Evolutionary conservation across 92 coral and sea anemone genomes (phyloP).

Genomic region (Palythoa grandis): DNA sequence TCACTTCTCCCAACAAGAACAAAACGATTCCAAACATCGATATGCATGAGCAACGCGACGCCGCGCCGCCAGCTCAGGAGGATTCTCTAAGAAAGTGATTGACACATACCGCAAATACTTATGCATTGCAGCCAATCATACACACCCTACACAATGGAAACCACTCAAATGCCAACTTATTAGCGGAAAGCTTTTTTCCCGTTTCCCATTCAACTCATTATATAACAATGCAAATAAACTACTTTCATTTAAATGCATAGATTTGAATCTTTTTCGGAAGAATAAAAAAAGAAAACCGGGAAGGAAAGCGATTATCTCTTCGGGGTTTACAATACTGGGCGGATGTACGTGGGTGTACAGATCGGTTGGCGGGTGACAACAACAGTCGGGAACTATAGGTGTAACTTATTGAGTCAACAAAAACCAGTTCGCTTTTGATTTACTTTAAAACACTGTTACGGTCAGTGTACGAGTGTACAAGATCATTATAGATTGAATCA

Average conservation of each 20-base stretch:
- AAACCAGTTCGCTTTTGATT: neutral
- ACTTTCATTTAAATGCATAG: neutral
- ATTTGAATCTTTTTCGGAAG: neutral
- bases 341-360: constrained; percentile 3
- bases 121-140: constrained; percentile 55
- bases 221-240: neutral
- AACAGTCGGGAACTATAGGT: constrained; percentile 21
- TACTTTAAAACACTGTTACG: neutral
- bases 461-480: neutral
- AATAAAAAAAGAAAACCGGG: neutral
- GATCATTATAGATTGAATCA: neutral
- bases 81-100: constrained; percentile 54
- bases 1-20: constrained; percentile 2
- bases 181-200: neutral
- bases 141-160: constrained; percentile 15
- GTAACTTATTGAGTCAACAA: neutral
- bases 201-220: neutral
- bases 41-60: constrained; percentile 33
- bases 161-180: constrained; percentile 28
- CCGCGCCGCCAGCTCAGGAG: constrained; percentile 34
- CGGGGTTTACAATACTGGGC: neutral
- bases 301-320: neutral
- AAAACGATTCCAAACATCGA: neutral
- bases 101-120: constrained; percentile 80
- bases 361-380: neutral